Evolutionary conservation across 1,140 invertebrate genomes (phyloP).

Genomic region (Rhopalosiphum maidis): DNA sequence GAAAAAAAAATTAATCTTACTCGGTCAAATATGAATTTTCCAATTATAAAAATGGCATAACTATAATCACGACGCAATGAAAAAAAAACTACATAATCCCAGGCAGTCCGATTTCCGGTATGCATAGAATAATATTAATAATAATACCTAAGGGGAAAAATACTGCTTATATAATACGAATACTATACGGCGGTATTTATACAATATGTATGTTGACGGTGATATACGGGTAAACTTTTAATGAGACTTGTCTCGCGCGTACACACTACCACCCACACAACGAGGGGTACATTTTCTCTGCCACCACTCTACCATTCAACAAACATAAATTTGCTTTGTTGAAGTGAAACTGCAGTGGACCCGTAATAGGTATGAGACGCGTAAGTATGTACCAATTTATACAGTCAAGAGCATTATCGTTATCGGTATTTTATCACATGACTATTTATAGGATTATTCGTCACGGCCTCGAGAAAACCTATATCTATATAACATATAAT

Average conservation of each 20-base stretch:
- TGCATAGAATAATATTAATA: background rate
- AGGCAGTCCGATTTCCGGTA: background rate
- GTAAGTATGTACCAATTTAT: background rate
- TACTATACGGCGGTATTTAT: background rate
- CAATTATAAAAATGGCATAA: background rate
- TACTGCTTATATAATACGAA: background rate
- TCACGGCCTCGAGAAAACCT: background rate
- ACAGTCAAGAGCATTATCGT: background rate
- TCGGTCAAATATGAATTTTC: background rate
- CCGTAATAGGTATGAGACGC: background rate
- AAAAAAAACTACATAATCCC: background rate
- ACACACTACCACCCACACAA: background rate
- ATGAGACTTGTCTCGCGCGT: background rate
- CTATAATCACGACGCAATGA: background rate
- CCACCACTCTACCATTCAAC: background rate
- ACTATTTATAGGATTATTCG: background rate
- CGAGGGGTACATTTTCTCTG: background rate
- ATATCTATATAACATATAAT: background rate
- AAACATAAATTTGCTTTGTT: background rate
- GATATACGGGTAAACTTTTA: background rate
- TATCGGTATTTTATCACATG: background rate
- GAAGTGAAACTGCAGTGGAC: background rate
- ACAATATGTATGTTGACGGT: background rate
- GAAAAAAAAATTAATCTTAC: background rate
- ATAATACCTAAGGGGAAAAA: background rate